phyloP scores from a whole-genome alignment of 2,113 vertebrate genomes.

The Hassar affinis region DNA sequence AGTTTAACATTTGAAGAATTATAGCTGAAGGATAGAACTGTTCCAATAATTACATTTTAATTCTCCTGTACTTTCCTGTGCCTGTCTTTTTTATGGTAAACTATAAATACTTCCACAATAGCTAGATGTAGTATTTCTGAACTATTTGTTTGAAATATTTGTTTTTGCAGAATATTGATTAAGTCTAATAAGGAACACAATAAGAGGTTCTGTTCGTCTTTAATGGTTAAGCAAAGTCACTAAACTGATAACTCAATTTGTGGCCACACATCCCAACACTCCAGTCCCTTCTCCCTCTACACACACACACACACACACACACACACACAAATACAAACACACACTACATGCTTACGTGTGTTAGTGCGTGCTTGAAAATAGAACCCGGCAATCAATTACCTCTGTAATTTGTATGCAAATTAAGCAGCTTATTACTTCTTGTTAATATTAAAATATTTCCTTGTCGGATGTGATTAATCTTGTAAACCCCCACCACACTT shows the following conservation, averaged over 20 bases:
- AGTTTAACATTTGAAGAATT: neutral
- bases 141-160: no score
- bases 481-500: constrained; percentile 21
- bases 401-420: constrained; percentile 58
- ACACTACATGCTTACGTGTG: constrained; percentile 24
- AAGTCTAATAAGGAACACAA: constrained; percentile 26
- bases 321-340: constrained; percentile 21
- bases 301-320: neutral
- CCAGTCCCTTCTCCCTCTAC: neutral
- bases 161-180: constrained; percentile 21
- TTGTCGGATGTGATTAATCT: constrained; percentile 53
- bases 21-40: neutral
- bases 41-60: neutral
- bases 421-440: constrained; percentile 54
- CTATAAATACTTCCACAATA: neutral
- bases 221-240: constrained; percentile 10
- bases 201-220: constrained; percentile 24
- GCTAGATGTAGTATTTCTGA: no score
- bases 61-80: neutral
- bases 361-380: constrained; percentile 34
- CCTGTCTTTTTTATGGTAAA: neutral
- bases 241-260: constrained; percentile 28
- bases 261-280: neutral
- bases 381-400: constrained; percentile 45
- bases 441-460: constrained; percentile 54